phyloP scores from a whole-genome alignment of 1,140 invertebrate species.

The Polypedilum vanderplanki region DNA sequence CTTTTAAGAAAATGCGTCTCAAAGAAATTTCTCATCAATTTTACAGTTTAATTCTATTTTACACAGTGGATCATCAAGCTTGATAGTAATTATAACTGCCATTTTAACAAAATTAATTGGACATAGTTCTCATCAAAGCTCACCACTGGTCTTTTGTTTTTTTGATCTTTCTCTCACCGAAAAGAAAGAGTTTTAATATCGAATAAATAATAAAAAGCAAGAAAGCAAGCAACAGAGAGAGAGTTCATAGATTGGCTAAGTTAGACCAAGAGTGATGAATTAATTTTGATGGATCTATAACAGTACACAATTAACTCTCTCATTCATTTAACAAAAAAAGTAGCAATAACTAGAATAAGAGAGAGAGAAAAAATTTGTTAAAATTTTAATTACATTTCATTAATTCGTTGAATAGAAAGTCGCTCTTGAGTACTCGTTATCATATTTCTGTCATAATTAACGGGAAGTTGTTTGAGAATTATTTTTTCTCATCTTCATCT shows the following conservation, averaged over 20 bases:
- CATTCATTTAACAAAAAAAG: not conserved
- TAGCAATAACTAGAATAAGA: not conserved
- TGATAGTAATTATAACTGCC: not conserved
- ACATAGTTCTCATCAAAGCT: constrained; percentile 26
- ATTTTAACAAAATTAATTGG: constrained; percentile 24
- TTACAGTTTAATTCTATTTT: not conserved
- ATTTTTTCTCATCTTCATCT: not conserved
- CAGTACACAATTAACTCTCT: not conserved
- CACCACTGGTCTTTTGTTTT: not conserved
- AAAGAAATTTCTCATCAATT: not conserved
- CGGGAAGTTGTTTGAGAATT: constrained; percentile 6
- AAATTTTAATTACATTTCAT: constrained; percentile 15
- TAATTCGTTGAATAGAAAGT: constrained; percentile 19
- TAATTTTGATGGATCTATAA: constrained; percentile 13
- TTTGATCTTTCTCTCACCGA: not conserved
- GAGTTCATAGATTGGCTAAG: not conserved
- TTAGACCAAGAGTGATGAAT: not conserved
- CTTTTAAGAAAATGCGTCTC: too few relatives aligned
- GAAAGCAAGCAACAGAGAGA: not conserved
- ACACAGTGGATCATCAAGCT: not conserved
- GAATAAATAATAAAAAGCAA: constrained; percentile 8
- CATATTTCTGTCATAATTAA: constrained; percentile 19
- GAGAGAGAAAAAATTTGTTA: not conserved
- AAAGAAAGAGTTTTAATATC: not conserved
- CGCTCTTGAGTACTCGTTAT: not conserved